Percentiles rank a stretch among this genome's conserved stretches.
phyloP scores from a whole-genome alignment of 2,113 vertebrate species.

The Phylloscopus whistleri region DNA sequence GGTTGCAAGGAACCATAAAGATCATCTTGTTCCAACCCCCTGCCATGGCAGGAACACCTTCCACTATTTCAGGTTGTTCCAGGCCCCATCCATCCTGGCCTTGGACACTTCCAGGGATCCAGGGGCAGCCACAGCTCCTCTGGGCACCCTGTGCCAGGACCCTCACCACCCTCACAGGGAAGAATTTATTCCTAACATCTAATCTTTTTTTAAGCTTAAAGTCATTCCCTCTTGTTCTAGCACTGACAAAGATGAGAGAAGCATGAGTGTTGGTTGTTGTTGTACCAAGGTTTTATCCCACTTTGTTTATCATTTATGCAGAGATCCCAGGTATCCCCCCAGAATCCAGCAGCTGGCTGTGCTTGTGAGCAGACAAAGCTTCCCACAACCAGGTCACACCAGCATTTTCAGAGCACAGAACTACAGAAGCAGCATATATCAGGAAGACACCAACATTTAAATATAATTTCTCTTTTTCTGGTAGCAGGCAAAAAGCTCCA shows the following conservation, averaged over 20 bases:
- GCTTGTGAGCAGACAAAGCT: not conserved
- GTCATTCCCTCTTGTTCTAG: not conserved
- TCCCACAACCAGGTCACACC: not conserved
- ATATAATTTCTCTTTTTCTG: not conserved
- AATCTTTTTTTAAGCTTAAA: not conserved
- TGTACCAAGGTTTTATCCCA: not conserved
- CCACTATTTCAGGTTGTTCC: not conserved
- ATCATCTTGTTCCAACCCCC: rapidly evolving
- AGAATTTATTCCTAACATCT: not conserved
- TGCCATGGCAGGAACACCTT: rapidly evolving
- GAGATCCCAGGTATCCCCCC: rapidly evolving
- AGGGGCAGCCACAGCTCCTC: not conserved
- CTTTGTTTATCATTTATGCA: not conserved
- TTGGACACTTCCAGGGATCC: not conserved
- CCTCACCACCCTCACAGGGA: rapidly evolving
- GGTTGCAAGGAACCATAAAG: rapidly evolving
- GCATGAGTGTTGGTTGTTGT: not conserved
- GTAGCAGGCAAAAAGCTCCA: not conserved
- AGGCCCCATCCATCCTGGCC: rapidly evolving
- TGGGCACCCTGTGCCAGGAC: rapidly evolving
- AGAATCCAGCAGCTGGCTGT: not conserved
- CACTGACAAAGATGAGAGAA: not conserved
- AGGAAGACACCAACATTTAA: not conserved
- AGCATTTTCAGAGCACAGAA: not conserved
- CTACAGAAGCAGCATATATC: not conserved